A percentile compares a stretch with the other conserved stretches of the same genome.
Evolutionary conservation across 2,113 vertebrate species (phyloP).

Genomic region (Gopherus evgoodei): DNA sequence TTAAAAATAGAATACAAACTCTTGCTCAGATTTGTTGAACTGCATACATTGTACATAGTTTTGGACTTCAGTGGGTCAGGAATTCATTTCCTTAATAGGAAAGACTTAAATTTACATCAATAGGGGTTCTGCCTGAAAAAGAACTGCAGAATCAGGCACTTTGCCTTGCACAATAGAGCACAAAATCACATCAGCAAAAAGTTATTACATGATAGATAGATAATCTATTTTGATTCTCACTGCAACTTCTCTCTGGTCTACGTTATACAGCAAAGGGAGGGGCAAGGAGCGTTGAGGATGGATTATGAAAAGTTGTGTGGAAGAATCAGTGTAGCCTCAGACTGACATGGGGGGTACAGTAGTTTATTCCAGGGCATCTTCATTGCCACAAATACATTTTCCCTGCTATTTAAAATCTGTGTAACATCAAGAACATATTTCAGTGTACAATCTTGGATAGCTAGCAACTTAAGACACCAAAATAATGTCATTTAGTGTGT

Average conservation of each 20-base stretch:
- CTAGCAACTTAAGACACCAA: conserved; percentile 58
- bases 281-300: background rate
- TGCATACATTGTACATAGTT: background rate
- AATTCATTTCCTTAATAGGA: background rate
- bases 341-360: background rate
- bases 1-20: background rate
- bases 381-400: background rate
- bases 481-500: conserved; percentile 76
- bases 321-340: background rate
- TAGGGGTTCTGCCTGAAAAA: background rate
- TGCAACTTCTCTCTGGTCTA: background rate
- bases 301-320: background rate
- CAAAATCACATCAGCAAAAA: background rate
- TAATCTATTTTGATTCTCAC: background rate
- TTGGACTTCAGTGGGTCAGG: background rate
- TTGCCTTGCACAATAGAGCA: background rate
- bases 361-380: background rate
- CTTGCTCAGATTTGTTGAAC: background rate
- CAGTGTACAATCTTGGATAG: conserved; percentile 52
- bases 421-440: conserved; percentile 37
- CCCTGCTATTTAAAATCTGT: background rate
- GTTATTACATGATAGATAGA: background rate
- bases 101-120: background rate
- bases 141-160: background rate
- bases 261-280: background rate